These are phyloP conservation scores for Brienomyrus brachyistius DNA, from an alignment of 2,113 vertebrate genomes.

Conservation along the genomic window DNA sequence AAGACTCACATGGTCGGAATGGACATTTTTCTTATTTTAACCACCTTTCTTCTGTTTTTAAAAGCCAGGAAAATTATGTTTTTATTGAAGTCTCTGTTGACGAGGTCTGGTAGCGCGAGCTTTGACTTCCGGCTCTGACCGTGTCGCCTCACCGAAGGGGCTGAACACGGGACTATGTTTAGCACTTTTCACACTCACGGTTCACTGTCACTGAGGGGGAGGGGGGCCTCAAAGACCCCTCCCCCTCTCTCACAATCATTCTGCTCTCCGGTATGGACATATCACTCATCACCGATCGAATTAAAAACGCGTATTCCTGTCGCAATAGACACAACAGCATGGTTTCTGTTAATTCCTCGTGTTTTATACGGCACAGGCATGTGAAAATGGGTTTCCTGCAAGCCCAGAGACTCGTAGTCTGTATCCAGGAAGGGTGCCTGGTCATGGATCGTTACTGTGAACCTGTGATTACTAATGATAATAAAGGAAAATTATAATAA, in stretches of 20 bases:
- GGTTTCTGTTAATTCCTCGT: constrained; percentile 35
- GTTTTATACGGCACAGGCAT: constrained; percentile 45
- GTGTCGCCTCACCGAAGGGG: neutral
- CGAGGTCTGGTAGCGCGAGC: neutral
- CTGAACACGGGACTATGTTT: neutral
- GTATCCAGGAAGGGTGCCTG: constrained; percentile 52
- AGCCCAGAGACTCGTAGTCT: constrained; percentile 17
- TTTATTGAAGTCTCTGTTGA: neutral
- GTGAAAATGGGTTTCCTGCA: constrained; percentile 34
- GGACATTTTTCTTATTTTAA: neutral
- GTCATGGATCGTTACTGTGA: constrained; percentile 39
- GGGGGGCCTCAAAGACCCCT: too few relatives aligned
- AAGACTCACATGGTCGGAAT: neutral
- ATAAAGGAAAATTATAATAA: constrained; percentile 39
- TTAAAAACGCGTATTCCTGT: constrained; percentile 18
- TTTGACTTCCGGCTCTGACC: neutral
- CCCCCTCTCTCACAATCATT: neutral
- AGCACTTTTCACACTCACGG: neutral
- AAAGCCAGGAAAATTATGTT: neutral
- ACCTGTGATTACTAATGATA: constrained; percentile 36
- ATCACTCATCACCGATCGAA: neutral
- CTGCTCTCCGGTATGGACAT: neutral
- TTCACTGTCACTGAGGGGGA: neutral
- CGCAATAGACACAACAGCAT: constrained; percentile 35
- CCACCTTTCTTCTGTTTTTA: neutral